phyloP scores from a whole-genome alignment of 2,888 invertebrate genomes.

The Ellobium chinense region DNA sequence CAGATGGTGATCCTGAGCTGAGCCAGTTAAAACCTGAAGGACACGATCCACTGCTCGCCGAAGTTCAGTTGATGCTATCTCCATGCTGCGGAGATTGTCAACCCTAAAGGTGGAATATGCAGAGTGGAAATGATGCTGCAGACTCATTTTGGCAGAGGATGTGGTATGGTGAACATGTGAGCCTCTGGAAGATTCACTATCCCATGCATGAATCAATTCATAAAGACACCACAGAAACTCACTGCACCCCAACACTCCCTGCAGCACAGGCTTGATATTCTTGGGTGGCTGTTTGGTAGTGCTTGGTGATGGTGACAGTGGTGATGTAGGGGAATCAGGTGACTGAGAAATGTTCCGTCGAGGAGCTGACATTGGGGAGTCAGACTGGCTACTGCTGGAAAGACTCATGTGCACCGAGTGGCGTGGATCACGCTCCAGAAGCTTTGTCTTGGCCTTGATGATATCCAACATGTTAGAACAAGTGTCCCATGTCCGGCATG shows the following conservation, averaged over 20 bases:
- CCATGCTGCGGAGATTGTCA: constrained; percentile 1
- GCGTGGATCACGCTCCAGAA: constrained; percentile 30
- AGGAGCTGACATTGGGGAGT: background rate
- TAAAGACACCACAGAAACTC: constrained; percentile 23
- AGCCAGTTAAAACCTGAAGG: constrained; percentile 9
- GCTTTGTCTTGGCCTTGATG: constrained; percentile 53
- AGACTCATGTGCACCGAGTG: background rate
- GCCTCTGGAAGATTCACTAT: background rate
- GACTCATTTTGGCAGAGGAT: background rate
- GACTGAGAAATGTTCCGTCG: background rate
- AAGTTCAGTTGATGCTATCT: background rate
- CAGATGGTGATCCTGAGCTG: background rate
- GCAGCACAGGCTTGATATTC: background rate
- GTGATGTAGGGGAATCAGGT: constrained; percentile 26
- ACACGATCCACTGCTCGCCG: constrained; percentile 30
- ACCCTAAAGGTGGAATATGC: constrained; percentile 11
- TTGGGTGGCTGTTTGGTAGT: background rate
- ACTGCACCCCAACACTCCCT: constrained; percentile 8
- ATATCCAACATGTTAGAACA: constrained; percentile 69
- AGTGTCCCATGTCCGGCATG: constrained; percentile 66
- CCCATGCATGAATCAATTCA: constrained; percentile 23
- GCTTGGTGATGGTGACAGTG: constrained; percentile 10
- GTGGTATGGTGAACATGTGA: background rate
- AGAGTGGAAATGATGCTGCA: constrained; percentile 39
- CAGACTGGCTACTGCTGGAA: background rate